Conservation (phyloP, 2,888 invertebrate species). For the Periphyllus acericola region DNA sequence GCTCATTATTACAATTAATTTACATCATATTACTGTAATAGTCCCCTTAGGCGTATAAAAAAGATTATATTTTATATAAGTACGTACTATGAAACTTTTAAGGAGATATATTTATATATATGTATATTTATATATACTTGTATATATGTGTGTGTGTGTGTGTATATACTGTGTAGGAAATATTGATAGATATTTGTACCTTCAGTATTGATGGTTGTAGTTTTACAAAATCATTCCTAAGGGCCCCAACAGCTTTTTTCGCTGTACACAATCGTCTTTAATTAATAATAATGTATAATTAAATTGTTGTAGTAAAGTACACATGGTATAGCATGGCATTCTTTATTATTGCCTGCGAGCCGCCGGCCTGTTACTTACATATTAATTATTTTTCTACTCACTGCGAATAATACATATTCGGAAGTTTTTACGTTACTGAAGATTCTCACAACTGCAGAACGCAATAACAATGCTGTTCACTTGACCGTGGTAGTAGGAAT, state of each 20-base stretch:
- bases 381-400: slow-evolving; percentile 36
- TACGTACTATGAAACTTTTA: too few species aligned
- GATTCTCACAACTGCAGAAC: slow-evolving; percentile 33
- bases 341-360: neutral
- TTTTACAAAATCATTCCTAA: neutral
- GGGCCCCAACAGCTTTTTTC: neutral
- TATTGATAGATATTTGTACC: neutral
- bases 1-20: too few species aligned
- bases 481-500: slow-evolving; percentile 57
- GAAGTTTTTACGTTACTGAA: slow-evolving; percentile 32
- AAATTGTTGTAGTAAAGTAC: neutral
- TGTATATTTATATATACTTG: too few species aligned
- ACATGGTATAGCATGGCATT: neutral
- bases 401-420: slow-evolving; percentile 23
- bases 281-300: neutral
- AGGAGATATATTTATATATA: too few species aligned
- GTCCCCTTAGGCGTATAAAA: too few species aligned
- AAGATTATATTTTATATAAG: too few species aligned
- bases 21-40: too few species aligned
- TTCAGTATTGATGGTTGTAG: neutral
- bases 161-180: neutral
- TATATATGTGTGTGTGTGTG: too few species aligned
- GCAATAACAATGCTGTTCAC: slow-evolving; percentile 25
- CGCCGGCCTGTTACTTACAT: neutral
- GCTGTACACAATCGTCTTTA: neutral